Conservation (phyloP, 2,888 invertebrate species). For the Ectropis crepuscularia region DNA sequence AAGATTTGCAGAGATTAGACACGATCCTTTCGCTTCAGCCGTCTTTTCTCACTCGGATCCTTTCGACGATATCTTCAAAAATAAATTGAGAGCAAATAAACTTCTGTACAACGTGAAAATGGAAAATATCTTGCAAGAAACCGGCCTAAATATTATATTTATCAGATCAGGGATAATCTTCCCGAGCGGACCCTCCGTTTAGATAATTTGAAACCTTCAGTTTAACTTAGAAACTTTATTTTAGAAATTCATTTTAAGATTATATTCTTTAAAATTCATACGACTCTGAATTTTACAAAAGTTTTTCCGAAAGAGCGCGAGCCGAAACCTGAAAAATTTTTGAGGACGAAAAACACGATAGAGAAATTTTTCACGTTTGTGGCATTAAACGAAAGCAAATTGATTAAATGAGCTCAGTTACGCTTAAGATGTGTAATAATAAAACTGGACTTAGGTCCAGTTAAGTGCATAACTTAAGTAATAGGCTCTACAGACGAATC, state of each 20-base stretch:
- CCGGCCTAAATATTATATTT: not conserved
- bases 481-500: too few relatives aligned
- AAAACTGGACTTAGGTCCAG: too few relatives aligned
- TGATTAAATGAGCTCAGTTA: too few relatives aligned
- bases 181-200: slow-evolving; percentile 6
- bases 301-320: too few relatives aligned
- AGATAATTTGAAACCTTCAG: slow-evolving; percentile 12
- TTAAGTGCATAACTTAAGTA: too few relatives aligned
- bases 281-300: not conserved
- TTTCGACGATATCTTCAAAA: not conserved
- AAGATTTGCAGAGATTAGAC: slow-evolving; percentile 3
- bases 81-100: not conserved
- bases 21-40: not conserved
- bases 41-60: not conserved
- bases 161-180: slow-evolving; percentile 7
- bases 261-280: not conserved
- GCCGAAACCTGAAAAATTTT: too few relatives aligned
- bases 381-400: too few relatives aligned
- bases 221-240: not conserved
- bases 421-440: too few relatives aligned
- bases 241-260: not conserved
- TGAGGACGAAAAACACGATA: too few relatives aligned
- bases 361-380: too few relatives aligned
- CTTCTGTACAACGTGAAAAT: not conserved
- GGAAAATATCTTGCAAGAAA: slow-evolving; percentile 1